These are phyloP conservation scores for Eurois occulta DNA, from an alignment of 2,888 invertebrate genomes.

Conservation along the genomic window DNA sequence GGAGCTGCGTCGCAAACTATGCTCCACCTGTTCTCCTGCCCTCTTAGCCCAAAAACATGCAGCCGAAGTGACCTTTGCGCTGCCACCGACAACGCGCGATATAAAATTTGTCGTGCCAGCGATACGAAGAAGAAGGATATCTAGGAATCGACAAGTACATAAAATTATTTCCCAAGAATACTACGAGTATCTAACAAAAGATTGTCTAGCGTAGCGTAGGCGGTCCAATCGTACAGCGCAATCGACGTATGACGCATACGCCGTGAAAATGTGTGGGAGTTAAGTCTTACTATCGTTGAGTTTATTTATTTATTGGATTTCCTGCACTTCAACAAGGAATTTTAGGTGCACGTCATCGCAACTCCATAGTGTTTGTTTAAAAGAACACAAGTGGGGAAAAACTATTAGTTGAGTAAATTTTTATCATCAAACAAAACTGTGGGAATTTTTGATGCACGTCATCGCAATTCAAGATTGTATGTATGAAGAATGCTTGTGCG, in stretches of 20 bases:
- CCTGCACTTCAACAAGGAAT: conserved; percentile 1
- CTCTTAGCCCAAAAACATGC: no score
- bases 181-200: neutral
- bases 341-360: neutral
- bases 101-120: no score
- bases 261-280: conserved; percentile 6
- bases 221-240: neutral
- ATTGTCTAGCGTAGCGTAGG: conserved; percentile 11
- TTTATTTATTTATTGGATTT: conserved; percentile 23
- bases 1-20: no score
- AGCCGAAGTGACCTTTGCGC: no score
- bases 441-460: neutral
- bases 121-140: no score
- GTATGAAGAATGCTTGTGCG: neutral
- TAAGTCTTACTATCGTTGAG: neutral
- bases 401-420: neutral
- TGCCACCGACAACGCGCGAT: no score
- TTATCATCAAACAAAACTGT: neutral
- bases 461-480: neutral
- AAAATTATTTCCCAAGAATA: neutral
- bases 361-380: neutral
- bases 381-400: neutral
- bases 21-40: no score
- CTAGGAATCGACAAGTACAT: neutral
- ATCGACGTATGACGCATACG: conserved; percentile 28